phyloP scores from a whole-genome alignment of 2,113 vertebrate genomes.

The Hyperoodon ampullatus region DNA sequence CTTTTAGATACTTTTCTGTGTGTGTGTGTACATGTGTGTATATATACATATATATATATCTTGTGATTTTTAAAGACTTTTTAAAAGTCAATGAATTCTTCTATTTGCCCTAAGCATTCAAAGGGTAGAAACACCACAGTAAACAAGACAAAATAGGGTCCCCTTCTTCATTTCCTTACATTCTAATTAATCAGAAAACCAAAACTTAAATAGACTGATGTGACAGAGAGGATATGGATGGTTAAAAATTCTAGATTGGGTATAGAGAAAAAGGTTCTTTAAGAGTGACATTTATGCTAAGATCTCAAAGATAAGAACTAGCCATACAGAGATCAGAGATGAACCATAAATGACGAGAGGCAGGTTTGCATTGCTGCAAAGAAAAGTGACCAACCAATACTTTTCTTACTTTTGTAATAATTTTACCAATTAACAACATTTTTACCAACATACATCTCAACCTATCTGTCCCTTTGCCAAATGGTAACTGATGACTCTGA shows the following conservation, averaged over 20 bases:
- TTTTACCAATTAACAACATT: constrained; percentile 4
- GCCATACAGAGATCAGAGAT: background rate
- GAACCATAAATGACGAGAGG: background rate
- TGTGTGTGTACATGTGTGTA: background rate
- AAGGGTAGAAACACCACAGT: background rate
- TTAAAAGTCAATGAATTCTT: background rate
- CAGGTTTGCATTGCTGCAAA: background rate
- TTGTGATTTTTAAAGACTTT: background rate
- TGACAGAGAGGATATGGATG: background rate
- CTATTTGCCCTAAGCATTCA: background rate
- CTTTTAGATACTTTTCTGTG: background rate
- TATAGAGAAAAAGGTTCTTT: background rate
- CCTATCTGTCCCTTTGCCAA: background rate
- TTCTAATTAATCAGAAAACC: background rate
- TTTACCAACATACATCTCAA: background rate
- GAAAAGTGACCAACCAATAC: background rate
- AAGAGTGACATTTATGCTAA: background rate
- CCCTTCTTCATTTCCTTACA: background rate
- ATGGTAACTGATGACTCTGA: background rate
- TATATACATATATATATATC: background rate
- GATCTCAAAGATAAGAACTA: background rate
- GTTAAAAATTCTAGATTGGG: background rate
- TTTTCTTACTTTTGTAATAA: background rate
- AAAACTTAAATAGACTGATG: background rate
- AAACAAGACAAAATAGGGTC: background rate